A percentile compares a stretch with the other conserved stretches of the same genome.
These are phyloP conservation scores for Sebastes diaconus DNA, from an alignment of 2,797 vertebrate species.

Conservation along the genomic window DNA sequence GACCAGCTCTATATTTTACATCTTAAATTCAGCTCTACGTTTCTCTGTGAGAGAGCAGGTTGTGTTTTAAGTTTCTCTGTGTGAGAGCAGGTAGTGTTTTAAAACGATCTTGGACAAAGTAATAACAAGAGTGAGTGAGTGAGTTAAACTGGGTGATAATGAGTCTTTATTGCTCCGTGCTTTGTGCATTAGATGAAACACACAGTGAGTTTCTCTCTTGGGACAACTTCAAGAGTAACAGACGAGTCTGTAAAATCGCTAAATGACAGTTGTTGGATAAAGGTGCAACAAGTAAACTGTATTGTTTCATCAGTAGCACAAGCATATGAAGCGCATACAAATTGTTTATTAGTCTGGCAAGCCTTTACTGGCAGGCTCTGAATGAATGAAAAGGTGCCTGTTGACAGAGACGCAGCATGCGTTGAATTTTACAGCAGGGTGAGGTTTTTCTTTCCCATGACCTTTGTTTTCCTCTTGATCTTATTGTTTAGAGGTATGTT, in stretches of 20 bases:
- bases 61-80: background rate
- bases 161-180: constrained; percentile 9
- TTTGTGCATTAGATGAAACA: constrained; percentile 6
- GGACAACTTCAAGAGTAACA: background rate
- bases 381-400: constrained; percentile 8
- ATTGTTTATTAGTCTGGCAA: constrained; percentile 11
- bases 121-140: background rate
- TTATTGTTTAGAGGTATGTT: background rate
- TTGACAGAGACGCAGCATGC: background rate
- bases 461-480: constrained; percentile 6
- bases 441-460: background rate
- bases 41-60: no score
- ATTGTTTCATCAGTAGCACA: background rate
- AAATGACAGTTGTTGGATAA: constrained; percentile 6
- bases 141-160: constrained; percentile 18
- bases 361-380: background rate
- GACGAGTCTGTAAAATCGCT: constrained; percentile 10
- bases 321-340: background rate
- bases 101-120: constrained; percentile 17
- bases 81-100: constrained; percentile 20
- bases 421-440: background rate
- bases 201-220: background rate
- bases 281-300: background rate
- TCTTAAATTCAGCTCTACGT: background rate
- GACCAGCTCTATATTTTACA: constrained; percentile 18